Conservation (phyloP, 2,113 vertebrate species). For the Lophius piscatorius region DNA sequence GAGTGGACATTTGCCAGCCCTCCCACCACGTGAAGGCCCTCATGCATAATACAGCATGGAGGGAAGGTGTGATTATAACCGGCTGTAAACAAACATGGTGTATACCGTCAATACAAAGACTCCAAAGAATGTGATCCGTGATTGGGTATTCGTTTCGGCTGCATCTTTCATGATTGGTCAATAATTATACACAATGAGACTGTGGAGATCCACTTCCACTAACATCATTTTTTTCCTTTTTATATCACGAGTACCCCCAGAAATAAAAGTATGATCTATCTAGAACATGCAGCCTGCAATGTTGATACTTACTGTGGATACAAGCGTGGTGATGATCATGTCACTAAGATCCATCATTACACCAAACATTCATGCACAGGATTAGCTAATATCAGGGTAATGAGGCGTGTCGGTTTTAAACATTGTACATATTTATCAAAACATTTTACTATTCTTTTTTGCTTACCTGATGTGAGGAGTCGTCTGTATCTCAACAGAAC, state of each 20-base stretch:
- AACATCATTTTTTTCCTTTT: constrained; percentile 2
- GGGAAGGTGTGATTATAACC: constrained; percentile 42
- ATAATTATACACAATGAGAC: constrained; percentile 6
- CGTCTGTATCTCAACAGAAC: too few species aligned
- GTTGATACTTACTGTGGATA: neutral
- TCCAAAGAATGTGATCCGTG: constrained; percentile 1
- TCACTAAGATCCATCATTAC: too few species aligned
- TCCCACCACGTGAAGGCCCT: neutral
- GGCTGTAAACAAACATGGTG: constrained; percentile 38
- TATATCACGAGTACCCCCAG: neutral
- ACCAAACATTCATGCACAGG: too few species aligned
- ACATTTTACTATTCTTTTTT: too few species aligned
- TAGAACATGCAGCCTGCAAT: neutral
- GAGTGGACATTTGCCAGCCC: constrained; percentile 28
- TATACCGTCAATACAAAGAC: constrained; percentile 23
- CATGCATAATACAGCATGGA: neutral
- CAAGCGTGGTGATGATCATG: too few species aligned
- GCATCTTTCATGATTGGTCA: constrained; percentile 1
- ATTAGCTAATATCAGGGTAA: too few species aligned
- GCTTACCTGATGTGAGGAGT: too few species aligned
- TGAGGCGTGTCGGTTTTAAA: too few species aligned
- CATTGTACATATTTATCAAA: too few species aligned
- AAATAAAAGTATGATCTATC: neutral
- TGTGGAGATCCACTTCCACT: neutral
- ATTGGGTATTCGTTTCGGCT: constrained; percentile 13